These are phyloP conservation scores for Pseudomyrmex flavicornis DNA, from an alignment of 1,140 invertebrate species.

Conservation along the genomic window DNA sequence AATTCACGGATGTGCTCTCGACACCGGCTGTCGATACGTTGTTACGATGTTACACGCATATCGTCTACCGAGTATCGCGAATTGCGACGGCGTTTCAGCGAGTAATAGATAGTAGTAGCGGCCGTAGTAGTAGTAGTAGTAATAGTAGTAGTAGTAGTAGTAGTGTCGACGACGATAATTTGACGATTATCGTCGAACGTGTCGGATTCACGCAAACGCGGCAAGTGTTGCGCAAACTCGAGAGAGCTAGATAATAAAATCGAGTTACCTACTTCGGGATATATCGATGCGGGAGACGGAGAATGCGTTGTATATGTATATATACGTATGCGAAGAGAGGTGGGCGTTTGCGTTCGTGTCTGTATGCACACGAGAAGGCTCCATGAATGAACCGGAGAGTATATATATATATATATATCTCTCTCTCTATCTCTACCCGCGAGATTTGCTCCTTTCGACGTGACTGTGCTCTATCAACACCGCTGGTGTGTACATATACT, in stretches of 20 bases:
- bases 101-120: background rate
- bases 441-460: slow-evolving; percentile 57
- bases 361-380: slow-evolving; percentile 51
- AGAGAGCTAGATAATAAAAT: slow-evolving; percentile 54
- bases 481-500: background rate
- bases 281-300: slow-evolving; percentile 41
- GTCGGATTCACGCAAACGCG: background rate
- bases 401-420: too few species aligned
- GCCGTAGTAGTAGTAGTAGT: too few species aligned
- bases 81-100: slow-evolving; percentile 32
- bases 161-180: slow-evolving; percentile 20
- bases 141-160: too few species aligned
- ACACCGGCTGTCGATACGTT: slow-evolving; percentile 43
- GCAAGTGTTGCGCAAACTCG: slow-evolving; percentile 56
- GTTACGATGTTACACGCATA: background rate
- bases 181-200: slow-evolving; percentile 47
- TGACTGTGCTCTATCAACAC: slow-evolving; percentile 28
- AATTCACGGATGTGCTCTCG: slow-evolving; percentile 40
- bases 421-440: background rate
- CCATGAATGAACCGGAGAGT: slow-evolving; percentile 56
- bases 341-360: slow-evolving; percentile 20
- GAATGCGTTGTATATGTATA: slow-evolving; percentile 29
- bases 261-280: slow-evolving; percentile 54
- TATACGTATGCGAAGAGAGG: background rate
- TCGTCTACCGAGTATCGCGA: background rate